These are phyloP conservation scores for Sterrhoptilus dennistouni DNA, from an alignment of 2,113 vertebrate genomes.

Conservation along the genomic window DNA sequence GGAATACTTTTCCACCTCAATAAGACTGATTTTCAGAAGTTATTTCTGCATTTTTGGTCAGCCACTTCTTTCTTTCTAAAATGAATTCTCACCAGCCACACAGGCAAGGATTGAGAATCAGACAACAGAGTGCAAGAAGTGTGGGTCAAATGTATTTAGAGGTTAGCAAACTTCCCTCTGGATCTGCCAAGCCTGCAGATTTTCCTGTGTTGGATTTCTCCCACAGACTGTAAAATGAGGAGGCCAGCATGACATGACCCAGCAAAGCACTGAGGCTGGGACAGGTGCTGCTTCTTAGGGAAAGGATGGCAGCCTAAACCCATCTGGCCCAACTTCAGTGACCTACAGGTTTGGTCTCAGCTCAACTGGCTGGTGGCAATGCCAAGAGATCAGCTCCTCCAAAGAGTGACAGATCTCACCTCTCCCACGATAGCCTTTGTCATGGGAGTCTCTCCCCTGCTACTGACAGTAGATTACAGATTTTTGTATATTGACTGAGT, in stretches of 20 bases:
- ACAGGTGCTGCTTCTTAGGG: not conserved
- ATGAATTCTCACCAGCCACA: not conserved
- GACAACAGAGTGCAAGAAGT: not conserved
- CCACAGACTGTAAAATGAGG: not conserved
- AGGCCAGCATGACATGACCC: fast-evolving
- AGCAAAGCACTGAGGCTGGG: fast-evolving
- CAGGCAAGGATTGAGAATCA: not conserved
- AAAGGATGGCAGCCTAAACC: not conserved
- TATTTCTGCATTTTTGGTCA: slow-evolving; percentile 9
- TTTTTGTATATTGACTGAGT: not conserved
- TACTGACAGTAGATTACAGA: not conserved
- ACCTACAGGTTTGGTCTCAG: not conserved
- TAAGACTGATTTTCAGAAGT: not conserved
- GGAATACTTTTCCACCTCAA: not conserved
- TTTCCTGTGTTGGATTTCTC: not conserved
- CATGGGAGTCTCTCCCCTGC: not conserved
- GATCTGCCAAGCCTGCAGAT: not conserved
- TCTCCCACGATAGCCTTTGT: not conserved
- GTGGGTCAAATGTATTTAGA: not conserved
- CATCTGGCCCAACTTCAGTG: not conserved
- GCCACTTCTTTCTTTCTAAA: not conserved
- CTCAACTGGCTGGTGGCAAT: not conserved
- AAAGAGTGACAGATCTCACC: not conserved
- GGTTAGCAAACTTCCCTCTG: not conserved
- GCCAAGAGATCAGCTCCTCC: not conserved